These are phyloP conservation scores for Zoroaster sp. DNA, from an alignment of 53 echinoderm and acorn worm genomes.

Conservation along the genomic window DNA sequence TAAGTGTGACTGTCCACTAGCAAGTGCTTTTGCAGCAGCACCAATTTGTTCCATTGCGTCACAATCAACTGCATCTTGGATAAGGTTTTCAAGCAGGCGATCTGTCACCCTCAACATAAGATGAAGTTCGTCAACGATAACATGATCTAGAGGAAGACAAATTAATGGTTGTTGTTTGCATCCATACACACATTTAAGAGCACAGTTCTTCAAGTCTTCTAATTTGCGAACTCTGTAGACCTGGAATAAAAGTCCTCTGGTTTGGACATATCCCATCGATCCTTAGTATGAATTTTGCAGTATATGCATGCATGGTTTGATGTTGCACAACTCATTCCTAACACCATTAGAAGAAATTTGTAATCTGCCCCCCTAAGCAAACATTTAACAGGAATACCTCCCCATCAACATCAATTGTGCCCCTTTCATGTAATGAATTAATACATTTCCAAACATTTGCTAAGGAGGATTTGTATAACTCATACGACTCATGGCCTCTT, in stretches of 20 bases:
- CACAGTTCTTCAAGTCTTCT: no score
- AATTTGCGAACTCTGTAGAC: no score
- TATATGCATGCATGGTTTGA: neutral
- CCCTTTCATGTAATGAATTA: neutral
- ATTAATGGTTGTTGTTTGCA: no score
- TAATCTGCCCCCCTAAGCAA: neutral
- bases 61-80: no score
- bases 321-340: neutral
- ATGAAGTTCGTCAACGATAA: no score
- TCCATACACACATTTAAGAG: no score
- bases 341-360: neutral
- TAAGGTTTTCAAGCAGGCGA: no score
- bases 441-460: neutral
- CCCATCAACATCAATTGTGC: neutral
- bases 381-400: neutral
- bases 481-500: neutral
- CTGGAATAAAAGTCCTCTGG: neutral
- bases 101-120: no score
- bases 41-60: no score
- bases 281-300: neutral
- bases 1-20: no score
- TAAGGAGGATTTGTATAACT: neutral
- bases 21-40: no score
- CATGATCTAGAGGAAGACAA: no score
- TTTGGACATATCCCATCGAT: neutral